A percentile compares a stretch with the other conserved stretches of the same genome.
Conservation (phyloP, 2,113 vertebrate species). For the Columba livia region DNA sequence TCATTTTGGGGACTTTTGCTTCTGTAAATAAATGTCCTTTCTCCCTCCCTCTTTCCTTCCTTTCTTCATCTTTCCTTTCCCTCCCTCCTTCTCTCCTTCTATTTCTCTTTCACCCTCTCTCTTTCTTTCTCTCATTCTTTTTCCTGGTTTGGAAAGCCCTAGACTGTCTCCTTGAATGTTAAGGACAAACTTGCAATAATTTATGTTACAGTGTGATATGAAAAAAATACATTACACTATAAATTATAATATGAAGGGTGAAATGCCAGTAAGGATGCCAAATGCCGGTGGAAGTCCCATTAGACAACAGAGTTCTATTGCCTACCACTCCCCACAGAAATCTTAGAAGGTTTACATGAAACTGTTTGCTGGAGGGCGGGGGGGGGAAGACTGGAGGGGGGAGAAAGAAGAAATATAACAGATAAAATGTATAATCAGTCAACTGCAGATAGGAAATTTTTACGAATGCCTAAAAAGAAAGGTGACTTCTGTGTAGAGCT, state of each 20-base stretch:
- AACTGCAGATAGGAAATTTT: slow-evolving; percentile 57
- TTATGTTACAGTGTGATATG: slow-evolving; percentile 74
- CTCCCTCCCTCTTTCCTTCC: not conserved
- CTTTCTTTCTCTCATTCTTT: not conserved
- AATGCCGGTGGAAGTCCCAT: slow-evolving; percentile 72
- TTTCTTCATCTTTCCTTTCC: not conserved
- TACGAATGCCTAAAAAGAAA: slow-evolving; percentile 50
- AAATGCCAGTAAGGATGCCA: slow-evolving; percentile 73
- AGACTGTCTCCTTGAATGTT: slow-evolving; percentile 76
- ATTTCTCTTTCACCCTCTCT: not conserved
- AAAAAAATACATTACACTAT: slow-evolving; percentile 76
- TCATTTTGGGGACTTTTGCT: not conserved
- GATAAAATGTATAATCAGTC: slow-evolving; percentile 66
- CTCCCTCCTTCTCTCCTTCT: not conserved
- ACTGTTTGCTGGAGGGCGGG: not conserved
- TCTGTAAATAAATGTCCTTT: not conserved
- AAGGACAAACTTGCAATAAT: slow-evolving; percentile 80
- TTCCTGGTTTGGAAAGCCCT: slow-evolving; percentile 17
- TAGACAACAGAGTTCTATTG: slow-evolving; percentile 71
- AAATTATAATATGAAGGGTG: slow-evolving; percentile 77
- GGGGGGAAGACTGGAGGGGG: not conserved
- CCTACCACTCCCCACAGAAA: slow-evolving; percentile 69
- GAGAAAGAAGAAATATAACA: not conserved
- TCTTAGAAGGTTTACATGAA: slow-evolving; percentile 26
- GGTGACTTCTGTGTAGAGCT: slow-evolving; percentile 58